Evolutionary conservation across 92 coral and sea anemone species (phyloP), one percentile per base, ranked within the genome.

Genomic region (Ricordea florida): DNA sequence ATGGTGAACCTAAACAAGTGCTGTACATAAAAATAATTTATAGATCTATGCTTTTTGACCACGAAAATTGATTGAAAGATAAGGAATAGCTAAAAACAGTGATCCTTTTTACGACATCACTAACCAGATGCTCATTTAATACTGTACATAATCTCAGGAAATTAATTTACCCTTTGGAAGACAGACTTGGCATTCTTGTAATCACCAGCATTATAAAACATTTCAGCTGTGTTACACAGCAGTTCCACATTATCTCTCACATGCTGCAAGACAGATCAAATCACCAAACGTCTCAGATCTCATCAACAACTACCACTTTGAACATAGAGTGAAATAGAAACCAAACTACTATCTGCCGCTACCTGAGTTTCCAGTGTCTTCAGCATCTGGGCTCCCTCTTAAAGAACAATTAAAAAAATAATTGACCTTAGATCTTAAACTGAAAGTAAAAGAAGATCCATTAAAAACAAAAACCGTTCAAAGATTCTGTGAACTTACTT

Each of bases 281-380:
- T 52, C n/a, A 14, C 5, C 61, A 36, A 16, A 63, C 16, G 9
- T 49, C 16, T 11, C 16, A n/a, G n/a, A n/a, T n/a, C n/a, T n/a
- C n/a, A n/a, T n/a, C n/a, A n/a, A n/a, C n/a, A n/a, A n/a, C n/a
- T n/a, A n/a, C n/a, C n/a, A n/a, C n/a, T n/a, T n/a, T n/a, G n/a
- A n/a, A n/a, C n/a, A n/a, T n/a, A n/a, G n/a, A n/a, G n/a, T n/a
- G n/a, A n/a, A n/a, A n/a, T n/a, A n/a, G n/a, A n/a, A n/a, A n/a
- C n/a, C n/a, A n/a, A n/a, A n/a, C n/a, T n/a, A n/a, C n/a, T n/a
- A n/a, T n/a, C n/a, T n/a, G n/a, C n/a, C n/a, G n/a, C 7, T 73
- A 94, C 98, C 90, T 94, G 97, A 7, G 78, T 66, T 89, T 94
- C 98, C 37, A 94, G 60, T 37, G 94, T 62, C 80, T 94, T 92